Evolutionary conservation across 2,113 vertebrate species (phyloP).

Genomic region (Neodon shergylaensis): DNA sequence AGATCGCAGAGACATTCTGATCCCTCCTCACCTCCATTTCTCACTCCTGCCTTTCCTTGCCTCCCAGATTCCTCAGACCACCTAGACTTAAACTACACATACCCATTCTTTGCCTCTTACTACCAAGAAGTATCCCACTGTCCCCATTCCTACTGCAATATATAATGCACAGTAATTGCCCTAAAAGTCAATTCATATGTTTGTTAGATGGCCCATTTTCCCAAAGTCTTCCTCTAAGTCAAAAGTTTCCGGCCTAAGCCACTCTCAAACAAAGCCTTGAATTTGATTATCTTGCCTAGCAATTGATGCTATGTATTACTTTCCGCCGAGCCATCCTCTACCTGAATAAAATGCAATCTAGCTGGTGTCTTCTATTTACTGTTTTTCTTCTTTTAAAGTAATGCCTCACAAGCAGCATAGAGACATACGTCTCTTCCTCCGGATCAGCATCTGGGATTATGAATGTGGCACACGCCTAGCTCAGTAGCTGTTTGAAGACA

Average conservation of each 20-base stretch:
- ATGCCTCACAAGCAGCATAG: neutral
- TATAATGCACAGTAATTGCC: neutral
- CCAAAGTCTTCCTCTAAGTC: neutral
- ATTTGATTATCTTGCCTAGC: neutral
- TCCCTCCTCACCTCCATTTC: neutral
- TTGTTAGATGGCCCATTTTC: neutral
- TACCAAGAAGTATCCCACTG: neutral
- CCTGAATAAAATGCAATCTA: neutral
- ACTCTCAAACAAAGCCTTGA: neutral
- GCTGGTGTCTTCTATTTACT: neutral
- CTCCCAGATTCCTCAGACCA: neutral
- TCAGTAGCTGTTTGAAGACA: constrained; percentile 6
- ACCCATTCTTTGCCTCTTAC: neutral
- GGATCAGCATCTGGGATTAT: neutral
- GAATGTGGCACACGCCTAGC: neutral
- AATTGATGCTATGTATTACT: neutral
- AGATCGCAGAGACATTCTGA: neutral
- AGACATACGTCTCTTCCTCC: neutral
- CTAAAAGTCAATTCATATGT: neutral
- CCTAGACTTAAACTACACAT: neutral
- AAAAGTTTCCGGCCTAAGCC: neutral
- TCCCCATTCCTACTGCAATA: neutral
- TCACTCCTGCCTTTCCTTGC: too few species aligned
- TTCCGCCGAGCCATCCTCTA: neutral
- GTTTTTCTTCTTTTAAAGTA: neutral